Conservation (phyloP, 1,140 invertebrate species). For the Aradophagus sp. region DNA sequence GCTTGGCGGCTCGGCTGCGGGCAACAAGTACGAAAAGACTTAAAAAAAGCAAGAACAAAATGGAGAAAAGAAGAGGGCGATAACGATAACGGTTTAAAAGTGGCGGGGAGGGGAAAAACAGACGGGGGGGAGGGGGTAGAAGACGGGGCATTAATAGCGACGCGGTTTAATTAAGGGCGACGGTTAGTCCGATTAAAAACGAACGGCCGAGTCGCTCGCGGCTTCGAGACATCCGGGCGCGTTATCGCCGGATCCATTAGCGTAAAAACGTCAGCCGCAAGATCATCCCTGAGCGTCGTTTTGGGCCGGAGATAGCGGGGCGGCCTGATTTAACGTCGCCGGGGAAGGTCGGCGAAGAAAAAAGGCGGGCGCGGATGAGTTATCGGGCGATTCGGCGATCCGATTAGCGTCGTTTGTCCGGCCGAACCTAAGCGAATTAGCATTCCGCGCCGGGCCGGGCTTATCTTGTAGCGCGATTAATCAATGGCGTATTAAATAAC, state of each 20-base stretch:
- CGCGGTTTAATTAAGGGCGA: background rate
- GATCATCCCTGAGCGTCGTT: slow-evolving; percentile 2
- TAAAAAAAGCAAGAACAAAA: too few species aligned
- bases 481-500: slow-evolving; percentile 53
- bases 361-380: too few species aligned
- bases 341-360: too few species aligned
- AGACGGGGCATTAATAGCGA: slow-evolving; percentile 1
- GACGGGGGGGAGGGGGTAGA: too few species aligned
- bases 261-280: slow-evolving; percentile 18
- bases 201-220: background rate
- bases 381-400: too few species aligned
- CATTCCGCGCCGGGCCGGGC: slow-evolving; percentile 25
- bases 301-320: slow-evolving; percentile 11
- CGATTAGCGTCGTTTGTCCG: slow-evolving; percentile 44
- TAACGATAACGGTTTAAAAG: too few species aligned
- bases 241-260: slow-evolving; percentile 28
- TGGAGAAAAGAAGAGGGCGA: slow-evolving; percentile 1
- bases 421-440: slow-evolving; percentile 50
- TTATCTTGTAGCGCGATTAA: slow-evolving; percentile 52
- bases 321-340: too few species aligned
- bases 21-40: slow-evolving; percentile 20
- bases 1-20: too few species aligned
- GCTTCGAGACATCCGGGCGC: slow-evolving; percentile 2
- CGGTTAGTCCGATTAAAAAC: slow-evolving; percentile 13
- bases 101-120: too few species aligned